phyloP scores from a whole-genome alignment of 1,140 invertebrate genomes.

The Trichonephila inaurata region DNA sequence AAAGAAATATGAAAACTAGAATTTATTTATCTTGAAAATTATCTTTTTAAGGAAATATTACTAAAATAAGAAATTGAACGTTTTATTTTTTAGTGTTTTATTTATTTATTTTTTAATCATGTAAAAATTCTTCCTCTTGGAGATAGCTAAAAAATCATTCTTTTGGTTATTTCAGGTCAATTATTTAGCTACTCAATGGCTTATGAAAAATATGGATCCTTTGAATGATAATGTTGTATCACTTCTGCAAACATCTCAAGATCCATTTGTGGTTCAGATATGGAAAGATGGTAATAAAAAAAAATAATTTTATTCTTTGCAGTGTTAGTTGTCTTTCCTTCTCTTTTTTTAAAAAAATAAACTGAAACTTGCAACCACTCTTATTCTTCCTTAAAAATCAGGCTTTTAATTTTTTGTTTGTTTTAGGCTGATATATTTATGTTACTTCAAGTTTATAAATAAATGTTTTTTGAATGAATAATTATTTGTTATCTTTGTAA shows the following conservation, averaged over 20 bases:
- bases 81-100: no score
- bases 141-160: background rate
- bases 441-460: no score
- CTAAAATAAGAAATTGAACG: no score
- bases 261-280: conserved; percentile 97
- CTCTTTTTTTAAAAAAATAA: no score
- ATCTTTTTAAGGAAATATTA: background rate
- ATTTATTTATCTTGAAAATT: no score
- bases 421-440: no score
- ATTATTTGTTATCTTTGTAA: no score
- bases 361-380: no score
- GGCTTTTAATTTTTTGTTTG: no score
- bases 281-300: conserved; percentile 94
- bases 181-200: conserved; percentile 97
- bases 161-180: conserved; percentile 85
- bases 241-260: conserved; percentile 95
- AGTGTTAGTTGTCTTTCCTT: no score
- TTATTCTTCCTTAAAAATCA: no score
- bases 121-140: background rate
- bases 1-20: background rate
- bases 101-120: background rate
- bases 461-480: no score
- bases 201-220: conserved; percentile 99
- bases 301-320: background rate
- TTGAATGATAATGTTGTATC: conserved; percentile 99